These are phyloP conservation scores for Monoplex corrugatus DNA, from an alignment of 2,888 invertebrate species.

Conservation along the genomic window DNA sequence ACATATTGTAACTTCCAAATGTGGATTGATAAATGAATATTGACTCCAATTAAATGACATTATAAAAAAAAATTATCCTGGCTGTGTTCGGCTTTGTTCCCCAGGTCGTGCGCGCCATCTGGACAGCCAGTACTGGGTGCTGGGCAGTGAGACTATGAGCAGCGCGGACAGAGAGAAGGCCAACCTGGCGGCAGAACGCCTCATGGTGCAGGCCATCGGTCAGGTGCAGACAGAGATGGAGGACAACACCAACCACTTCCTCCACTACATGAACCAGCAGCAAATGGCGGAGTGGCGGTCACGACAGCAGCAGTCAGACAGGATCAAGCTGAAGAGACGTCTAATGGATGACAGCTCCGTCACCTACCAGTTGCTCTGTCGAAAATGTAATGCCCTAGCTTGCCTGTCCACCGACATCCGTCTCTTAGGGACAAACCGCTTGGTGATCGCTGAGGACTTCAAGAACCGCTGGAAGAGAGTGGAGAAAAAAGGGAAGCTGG, in stretches of 20 bases:
- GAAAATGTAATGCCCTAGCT: slow-evolving; percentile 69
- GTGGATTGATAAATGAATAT: too few species aligned
- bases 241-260: slow-evolving; percentile 57
- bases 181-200: slow-evolving; percentile 74
- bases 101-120: slow-evolving; percentile 77
- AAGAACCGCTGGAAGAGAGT: background rate
- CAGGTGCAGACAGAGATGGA: slow-evolving; percentile 61
- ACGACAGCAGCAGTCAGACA: slow-evolving; percentile 58
- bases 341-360: background rate
- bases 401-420: slow-evolving; percentile 71
- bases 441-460: slow-evolving; percentile 65
- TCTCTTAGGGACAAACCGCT: slow-evolving; percentile 70
- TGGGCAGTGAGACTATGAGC: slow-evolving; percentile 66
- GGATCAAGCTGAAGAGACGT: slow-evolving; percentile 53
- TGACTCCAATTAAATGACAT: too few species aligned
- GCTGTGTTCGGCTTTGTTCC: too few species aligned
- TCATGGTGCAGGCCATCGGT: slow-evolving; percentile 75
- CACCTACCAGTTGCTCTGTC: slow-evolving; percentile 69
- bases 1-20: too few species aligned
- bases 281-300: slow-evolving; percentile 64
- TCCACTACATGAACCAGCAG: slow-evolving; percentile 53
- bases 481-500: background rate
- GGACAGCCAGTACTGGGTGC: slow-evolving; percentile 73
- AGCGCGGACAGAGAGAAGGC: slow-evolving; percentile 74
- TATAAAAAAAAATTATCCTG: too few species aligned